These are phyloP conservation scores for Nephila pilipes DNA, from an alignment of 1,140 invertebrate species.

Conservation along the genomic window DNA sequence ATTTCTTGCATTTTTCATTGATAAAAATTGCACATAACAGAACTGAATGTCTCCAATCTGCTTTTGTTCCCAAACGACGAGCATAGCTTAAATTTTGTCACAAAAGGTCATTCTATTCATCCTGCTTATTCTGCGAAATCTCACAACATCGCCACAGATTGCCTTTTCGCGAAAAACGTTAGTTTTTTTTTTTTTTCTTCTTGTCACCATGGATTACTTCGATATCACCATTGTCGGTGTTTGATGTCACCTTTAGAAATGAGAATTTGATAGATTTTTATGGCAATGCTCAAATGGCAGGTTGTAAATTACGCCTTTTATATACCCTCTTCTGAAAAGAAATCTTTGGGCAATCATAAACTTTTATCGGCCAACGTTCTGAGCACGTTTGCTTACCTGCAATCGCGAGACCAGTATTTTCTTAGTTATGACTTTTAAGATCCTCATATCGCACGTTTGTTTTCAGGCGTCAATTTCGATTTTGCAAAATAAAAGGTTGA, in stretches of 20 bases:
- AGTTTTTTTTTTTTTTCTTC: neutral
- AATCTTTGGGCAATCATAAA: conserved; percentile 16
- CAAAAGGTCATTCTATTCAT: conserved; percentile 32
- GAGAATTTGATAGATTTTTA: conserved; percentile 33
- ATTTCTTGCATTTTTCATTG: too few species aligned
- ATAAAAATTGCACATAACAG: neutral
- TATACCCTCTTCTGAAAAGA: conserved; percentile 26
- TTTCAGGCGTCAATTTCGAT: neutral
- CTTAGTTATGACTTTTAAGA: conserved; percentile 6
- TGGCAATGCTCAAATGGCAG: conserved; percentile 22
- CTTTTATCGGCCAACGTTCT: conserved; percentile 37
- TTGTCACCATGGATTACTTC: conserved; percentile 5
- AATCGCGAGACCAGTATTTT: neutral
- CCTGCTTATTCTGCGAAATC: neutral
- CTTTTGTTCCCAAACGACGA: neutral
- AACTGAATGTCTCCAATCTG: neutral
- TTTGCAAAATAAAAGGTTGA: neutral
- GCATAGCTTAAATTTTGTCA: neutral
- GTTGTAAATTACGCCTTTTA: conserved; percentile 30
- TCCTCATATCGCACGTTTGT: conserved; percentile 7
- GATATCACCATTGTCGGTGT: conserved; percentile 40
- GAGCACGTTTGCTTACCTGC: neutral
- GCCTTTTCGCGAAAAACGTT: neutral
- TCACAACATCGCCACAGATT: neutral
- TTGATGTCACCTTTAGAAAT: conserved; percentile 41